These are phyloP conservation scores for Catocala fraxini DNA, from an alignment of 2,888 invertebrate species.

Conservation along the genomic window DNA sequence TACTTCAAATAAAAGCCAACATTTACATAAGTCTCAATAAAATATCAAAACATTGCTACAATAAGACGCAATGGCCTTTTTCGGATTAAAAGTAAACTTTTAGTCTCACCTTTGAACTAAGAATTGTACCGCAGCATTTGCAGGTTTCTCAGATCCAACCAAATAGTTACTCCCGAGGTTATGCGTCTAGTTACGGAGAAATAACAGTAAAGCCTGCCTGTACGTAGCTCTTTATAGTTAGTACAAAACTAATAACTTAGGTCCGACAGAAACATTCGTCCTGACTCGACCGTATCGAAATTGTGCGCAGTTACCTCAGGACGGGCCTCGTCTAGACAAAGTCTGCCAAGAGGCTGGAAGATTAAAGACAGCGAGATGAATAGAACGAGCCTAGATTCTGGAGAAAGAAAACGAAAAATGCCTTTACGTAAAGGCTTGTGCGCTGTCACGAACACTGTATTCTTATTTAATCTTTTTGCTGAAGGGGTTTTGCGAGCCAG, in stretches of 20 bases:
- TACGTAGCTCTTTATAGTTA: slow-evolving; percentile 36
- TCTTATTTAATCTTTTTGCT: slow-evolving; percentile 83
- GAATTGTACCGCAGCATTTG: background rate
- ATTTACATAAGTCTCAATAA: background rate
- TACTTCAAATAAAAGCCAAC: no score
- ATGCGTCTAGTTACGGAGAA: slow-evolving; percentile 28
- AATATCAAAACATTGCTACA: background rate
- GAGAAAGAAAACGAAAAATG: slow-evolving; percentile 81
- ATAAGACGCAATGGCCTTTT: background rate
- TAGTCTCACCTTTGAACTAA: slow-evolving; percentile 4
- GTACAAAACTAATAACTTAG: slow-evolving; percentile 50
- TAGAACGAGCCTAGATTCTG: slow-evolving; percentile 73
- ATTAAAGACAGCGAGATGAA: slow-evolving; percentile 83
- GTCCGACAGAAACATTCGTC: slow-evolving; percentile 54
- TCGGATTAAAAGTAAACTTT: background rate
- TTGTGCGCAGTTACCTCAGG: slow-evolving; percentile 60
- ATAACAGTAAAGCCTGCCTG: slow-evolving; percentile 45
- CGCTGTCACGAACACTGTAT: slow-evolving; percentile 83
- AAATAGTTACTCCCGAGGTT: slow-evolving; percentile 24
- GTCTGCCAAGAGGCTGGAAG: slow-evolving; percentile 75
- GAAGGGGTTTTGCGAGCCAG: slow-evolving; percentile 63
- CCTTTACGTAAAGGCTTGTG: slow-evolving; percentile 78
- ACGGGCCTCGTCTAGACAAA: slow-evolving; percentile 74
- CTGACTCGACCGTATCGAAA: slow-evolving; percentile 61
- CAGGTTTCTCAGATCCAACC: slow-evolving; percentile 9